phyloP scores from a whole-genome alignment of 2,797 vertebrate genomes.

The Lepilemur septentrionalis region DNA sequence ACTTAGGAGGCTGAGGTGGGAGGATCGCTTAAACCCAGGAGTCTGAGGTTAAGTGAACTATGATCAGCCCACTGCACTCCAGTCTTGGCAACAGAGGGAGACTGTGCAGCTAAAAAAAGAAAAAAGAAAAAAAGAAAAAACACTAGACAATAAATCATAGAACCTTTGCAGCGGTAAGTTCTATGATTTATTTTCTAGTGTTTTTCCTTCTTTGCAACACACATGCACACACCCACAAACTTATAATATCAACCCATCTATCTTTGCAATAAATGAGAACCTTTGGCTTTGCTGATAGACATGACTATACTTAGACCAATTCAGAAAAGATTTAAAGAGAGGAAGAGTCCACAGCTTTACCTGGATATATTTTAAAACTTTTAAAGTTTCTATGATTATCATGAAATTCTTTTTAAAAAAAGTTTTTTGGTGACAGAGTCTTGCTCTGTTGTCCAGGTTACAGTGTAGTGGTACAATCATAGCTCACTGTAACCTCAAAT shows the following conservation, averaged over 20 bases:
- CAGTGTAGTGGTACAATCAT: not conserved
- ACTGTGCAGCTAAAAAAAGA: not conserved
- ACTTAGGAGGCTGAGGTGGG: not conserved
- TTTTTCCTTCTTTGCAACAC: not conserved
- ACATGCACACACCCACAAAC: not conserved
- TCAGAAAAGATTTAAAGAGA: constrained; percentile 48
- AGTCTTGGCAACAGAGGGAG: not conserved
- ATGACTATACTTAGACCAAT: not conserved
- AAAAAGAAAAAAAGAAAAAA: not conserved
- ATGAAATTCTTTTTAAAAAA: not conserved
- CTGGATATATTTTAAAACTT: not conserved
- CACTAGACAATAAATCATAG: not conserved
- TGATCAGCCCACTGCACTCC: not conserved
- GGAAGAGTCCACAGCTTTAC: not conserved
- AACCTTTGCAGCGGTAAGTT: not conserved
- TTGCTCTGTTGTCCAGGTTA: not conserved
- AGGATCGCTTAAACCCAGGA: not conserved
- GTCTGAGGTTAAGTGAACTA: not conserved
- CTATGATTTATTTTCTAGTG: constrained; percentile 15
- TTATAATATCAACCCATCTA: constrained; percentile 40
- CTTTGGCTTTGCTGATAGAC: not conserved
- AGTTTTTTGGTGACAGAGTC: not conserved
- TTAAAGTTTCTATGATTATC: not conserved
- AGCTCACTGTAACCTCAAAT: not conserved
- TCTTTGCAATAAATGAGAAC: constrained; percentile 19